A percentile compares a stretch with the other conserved stretches of the same genome.
Evolutionary conservation across 2,113 vertebrate species (phyloP).

Genomic region (Dascyllus trimaculatus): DNA sequence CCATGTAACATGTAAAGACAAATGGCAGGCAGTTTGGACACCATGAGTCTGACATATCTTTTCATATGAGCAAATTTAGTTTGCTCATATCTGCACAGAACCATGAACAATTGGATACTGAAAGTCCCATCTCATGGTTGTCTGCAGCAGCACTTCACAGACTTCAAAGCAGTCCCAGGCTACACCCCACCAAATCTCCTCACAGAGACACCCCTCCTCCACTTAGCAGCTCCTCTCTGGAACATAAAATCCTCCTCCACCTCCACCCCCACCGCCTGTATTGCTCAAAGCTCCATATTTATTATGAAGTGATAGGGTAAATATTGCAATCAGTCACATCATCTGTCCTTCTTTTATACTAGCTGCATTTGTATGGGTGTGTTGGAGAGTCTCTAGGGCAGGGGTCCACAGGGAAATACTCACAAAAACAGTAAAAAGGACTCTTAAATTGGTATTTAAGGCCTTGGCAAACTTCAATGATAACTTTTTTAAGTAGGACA

Average conservation of each 20-base stretch:
- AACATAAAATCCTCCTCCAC: background rate
- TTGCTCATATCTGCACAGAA: slow-evolving; percentile 22
- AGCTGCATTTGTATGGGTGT: background rate
- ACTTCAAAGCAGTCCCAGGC: slow-evolving; percentile 42
- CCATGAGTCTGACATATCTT: slow-evolving; percentile 1
- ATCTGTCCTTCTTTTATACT: slow-evolving; percentile 10
- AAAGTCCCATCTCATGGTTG: slow-evolving; percentile 41
- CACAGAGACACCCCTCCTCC: slow-evolving; percentile 2
- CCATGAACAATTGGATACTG: slow-evolving; percentile 41
- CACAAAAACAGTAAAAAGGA: slow-evolving; percentile 28
- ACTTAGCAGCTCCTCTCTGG: background rate
- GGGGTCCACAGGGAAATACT: background rate
- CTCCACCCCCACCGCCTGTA: background rate
- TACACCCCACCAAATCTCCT: slow-evolving; percentile 19
- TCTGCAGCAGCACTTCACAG: slow-evolving; percentile 42
- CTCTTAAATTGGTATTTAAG: background rate
- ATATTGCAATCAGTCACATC: slow-evolving; percentile 27
- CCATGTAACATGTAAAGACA: background rate
- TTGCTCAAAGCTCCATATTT: slow-evolving; percentile 29
- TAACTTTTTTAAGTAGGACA: slow-evolving; percentile 4
- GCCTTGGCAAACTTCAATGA: background rate
- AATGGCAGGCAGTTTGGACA: background rate
- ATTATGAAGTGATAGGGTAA: slow-evolving; percentile 34
- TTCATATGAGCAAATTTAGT: slow-evolving; percentile 11
- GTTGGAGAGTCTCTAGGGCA: slow-evolving; percentile 9